Percentiles rank a stretch among this genome's conserved stretches.
phyloP scores from a whole-genome alignment of 2,888 invertebrate genomes.

The Mesodorylaimus sp. region DNA sequence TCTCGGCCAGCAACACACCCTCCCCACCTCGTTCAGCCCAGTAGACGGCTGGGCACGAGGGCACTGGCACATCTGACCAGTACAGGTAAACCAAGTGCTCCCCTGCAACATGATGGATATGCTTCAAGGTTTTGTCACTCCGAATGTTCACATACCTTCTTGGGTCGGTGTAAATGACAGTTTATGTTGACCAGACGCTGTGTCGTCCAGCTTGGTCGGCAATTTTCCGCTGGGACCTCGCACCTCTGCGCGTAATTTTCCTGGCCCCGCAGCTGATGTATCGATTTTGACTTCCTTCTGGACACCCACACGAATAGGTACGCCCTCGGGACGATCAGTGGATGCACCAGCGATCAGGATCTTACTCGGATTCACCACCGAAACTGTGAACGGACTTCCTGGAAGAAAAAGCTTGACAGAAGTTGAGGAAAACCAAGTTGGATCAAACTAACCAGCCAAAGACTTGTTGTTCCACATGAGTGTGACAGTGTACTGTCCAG shows the following conservation, averaged over 20 bases:
- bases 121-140: not conserved
- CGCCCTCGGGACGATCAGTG: slow-evolving; percentile 19
- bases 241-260: slow-evolving; percentile 27
- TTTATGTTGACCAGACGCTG: slow-evolving; percentile 1
- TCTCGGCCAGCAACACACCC: too few relatives aligned
- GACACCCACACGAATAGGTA: slow-evolving; percentile 19
- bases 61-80: slow-evolving; percentile 11
- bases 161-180: slow-evolving; percentile 10
- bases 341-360: not conserved
- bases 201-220: slow-evolving; percentile 12
- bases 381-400: slow-evolving; percentile 22
- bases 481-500: slow-evolving; percentile 77
- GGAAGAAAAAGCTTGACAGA: not conserved
- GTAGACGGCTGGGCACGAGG: not conserved
- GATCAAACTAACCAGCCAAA: slow-evolving; percentile 15
- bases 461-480: slow-evolving; percentile 80
- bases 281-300: slow-evolving; percentile 24
- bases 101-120: not conserved
- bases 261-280: slow-evolving; percentile 27
- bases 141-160: slow-evolving; percentile 4
- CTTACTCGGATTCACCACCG: slow-evolving; percentile 23
- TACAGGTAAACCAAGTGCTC: slow-evolving; percentile 11
- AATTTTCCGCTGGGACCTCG: slow-evolving; percentile 24
- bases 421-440: not conserved
- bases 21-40: too few relatives aligned